Conservation (phyloP, 2,113 vertebrate genomes). For the Tenebrosternarchus preto region DNA sequence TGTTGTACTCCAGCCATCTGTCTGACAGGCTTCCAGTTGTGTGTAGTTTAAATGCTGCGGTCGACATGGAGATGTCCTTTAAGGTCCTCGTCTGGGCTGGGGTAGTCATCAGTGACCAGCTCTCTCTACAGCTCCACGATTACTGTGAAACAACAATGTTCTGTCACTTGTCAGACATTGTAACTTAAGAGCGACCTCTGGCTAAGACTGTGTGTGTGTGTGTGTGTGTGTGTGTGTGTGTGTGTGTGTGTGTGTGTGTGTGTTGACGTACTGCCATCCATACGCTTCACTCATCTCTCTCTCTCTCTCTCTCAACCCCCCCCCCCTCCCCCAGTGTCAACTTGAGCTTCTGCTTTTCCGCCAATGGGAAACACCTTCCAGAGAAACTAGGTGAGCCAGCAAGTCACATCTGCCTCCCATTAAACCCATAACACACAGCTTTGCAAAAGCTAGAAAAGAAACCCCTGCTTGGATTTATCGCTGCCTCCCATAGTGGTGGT, state of each 20-base stretch:
- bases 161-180: constrained; percentile 39
- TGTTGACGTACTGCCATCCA: constrained; percentile 21
- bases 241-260: constrained; percentile 43
- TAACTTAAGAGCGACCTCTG: constrained; percentile 54
- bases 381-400: constrained; percentile 80
- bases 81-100: neutral
- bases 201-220: neutral
- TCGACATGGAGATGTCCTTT: neutral
- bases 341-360: constrained; percentile 88
- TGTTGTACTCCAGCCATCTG: no score
- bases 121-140: neutral
- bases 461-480: neutral
- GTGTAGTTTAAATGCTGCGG: no score
- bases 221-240: constrained; percentile 28
- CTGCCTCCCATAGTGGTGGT: no score
- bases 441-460: constrained; percentile 41
- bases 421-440: constrained; percentile 41
- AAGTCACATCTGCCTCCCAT: constrained; percentile 60
- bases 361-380: constrained; percentile 86
- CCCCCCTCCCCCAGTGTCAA: constrained; percentile 84
- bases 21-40: no score
- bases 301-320: constrained; percentile 45
- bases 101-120: neutral
- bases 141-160: constrained; percentile 22
- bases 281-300: constrained; percentile 56